Conservation (phyloP, 2,797 vertebrate species). For the Taeniopygia guttata region DNA sequence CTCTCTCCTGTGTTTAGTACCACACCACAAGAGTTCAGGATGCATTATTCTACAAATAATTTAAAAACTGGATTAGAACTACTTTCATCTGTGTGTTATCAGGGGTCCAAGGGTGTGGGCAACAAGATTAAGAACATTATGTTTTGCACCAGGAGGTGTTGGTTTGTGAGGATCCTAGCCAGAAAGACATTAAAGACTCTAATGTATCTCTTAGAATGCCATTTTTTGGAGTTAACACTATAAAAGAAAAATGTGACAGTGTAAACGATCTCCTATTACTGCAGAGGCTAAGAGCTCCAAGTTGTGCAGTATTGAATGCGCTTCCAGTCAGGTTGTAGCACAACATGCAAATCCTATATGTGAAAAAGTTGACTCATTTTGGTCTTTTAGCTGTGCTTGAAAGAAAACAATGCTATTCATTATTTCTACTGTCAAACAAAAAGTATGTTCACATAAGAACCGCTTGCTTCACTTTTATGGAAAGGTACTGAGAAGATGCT, state of each 20-base stretch:
- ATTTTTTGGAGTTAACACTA: neutral
- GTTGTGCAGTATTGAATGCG: neutral
- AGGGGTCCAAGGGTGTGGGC: neutral
- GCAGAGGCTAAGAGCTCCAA: neutral
- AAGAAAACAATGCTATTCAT: neutral
- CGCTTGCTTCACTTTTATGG: neutral
- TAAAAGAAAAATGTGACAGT: neutral
- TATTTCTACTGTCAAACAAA: neutral
- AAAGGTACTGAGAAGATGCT: neutral
- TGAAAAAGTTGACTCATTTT: neutral
- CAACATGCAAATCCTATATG: neutral
- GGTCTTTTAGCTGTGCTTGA: neutral
- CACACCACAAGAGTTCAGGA: neutral
- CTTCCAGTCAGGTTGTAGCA: neutral
- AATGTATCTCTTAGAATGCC: neutral
- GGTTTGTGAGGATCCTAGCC: neutral
- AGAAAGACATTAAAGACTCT: neutral
- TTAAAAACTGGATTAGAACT: neutral
- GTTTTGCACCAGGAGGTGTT: neutral
- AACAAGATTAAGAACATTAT: neutral
- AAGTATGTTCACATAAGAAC: neutral
- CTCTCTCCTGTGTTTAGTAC: neutral
- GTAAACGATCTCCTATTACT: neutral
- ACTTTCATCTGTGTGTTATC: neutral
- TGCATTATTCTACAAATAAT: neutral